phyloP scores from a whole-genome alignment of 2,113 vertebrate genomes.

The Aleadryas rufinucha region DNA sequence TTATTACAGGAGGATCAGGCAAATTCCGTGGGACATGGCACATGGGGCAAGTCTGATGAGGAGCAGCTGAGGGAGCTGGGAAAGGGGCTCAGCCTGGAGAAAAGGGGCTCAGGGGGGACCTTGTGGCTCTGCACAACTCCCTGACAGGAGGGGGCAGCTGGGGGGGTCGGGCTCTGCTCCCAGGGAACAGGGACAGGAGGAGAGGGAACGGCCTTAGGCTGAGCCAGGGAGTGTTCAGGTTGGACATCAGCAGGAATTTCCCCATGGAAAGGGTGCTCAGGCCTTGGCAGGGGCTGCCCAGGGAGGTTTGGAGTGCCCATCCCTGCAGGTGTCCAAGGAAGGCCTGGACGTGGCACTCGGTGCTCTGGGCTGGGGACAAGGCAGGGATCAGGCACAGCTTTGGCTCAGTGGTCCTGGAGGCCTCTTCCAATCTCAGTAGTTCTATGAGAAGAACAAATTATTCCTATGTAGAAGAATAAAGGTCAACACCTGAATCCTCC shows the following conservation, averaged over 20 bases:
- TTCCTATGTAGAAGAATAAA: background rate
- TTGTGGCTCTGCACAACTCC: background rate
- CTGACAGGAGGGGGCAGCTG: background rate
- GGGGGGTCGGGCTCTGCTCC: rapidly evolving
- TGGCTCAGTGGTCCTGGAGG: rapidly evolving
- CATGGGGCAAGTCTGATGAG: background rate
- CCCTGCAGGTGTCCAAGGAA: no score
- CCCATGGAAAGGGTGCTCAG: rapidly evolving
- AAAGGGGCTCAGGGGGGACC: background rate
- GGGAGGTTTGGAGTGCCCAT: background rate
- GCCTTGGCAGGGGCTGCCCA: rapidly evolving
- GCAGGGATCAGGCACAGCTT: rapidly evolving
- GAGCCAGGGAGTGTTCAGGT: rapidly evolving
- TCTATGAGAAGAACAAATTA: background rate
- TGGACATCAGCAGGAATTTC: background rate
- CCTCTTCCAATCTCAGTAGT: background rate
- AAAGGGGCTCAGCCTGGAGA: background rate
- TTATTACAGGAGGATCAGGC: background rate
- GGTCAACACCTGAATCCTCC: background rate
- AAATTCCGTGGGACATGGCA: background rate
- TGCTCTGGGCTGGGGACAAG: background rate
- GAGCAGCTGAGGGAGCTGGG: background rate
- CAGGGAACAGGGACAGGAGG: background rate
- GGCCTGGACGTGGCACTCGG: rapidly evolving
- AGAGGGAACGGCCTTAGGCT: background rate